phyloP scores from a whole-genome alignment of 2,888 invertebrate species.

The Lymantria dispar region DNA sequence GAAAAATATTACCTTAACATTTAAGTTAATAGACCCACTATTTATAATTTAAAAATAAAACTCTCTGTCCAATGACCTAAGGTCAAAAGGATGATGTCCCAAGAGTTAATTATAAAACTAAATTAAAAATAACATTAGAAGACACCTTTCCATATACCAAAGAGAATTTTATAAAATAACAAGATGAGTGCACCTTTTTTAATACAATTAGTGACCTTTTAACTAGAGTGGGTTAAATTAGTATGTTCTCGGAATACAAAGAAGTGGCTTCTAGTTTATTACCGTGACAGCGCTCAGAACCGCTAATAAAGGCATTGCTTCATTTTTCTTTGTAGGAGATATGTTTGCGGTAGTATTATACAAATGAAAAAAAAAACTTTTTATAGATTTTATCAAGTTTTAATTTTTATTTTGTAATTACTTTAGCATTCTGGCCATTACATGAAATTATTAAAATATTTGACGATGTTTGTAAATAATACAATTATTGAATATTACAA shows the following conservation, averaged over 20 bases:
- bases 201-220: constrained; percentile 1
- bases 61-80: neutral
- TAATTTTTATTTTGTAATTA: too few species aligned
- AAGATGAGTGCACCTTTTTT: neutral
- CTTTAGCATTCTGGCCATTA: too few species aligned
- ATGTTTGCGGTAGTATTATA: too few species aligned
- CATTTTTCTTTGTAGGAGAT: too few species aligned
- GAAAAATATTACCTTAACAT: neutral
- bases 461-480: too few species aligned
- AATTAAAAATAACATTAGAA: neutral
- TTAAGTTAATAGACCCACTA: neutral
- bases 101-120: neutral
- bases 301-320: too few species aligned
- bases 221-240: neutral
- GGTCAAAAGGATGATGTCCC: neutral
- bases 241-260: neutral
- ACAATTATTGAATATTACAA: too few species aligned
- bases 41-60: neutral
- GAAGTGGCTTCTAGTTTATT: too few species aligned
- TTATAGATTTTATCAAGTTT: too few species aligned
- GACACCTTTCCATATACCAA: neutral
- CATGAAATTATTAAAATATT: too few species aligned
- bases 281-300: too few species aligned
- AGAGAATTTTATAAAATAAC: neutral
- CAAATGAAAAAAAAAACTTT: too few species aligned